Evolutionary conservation across 2,888 invertebrate genomes (phyloP).

Genomic region (Metellina segmentata): DNA sequence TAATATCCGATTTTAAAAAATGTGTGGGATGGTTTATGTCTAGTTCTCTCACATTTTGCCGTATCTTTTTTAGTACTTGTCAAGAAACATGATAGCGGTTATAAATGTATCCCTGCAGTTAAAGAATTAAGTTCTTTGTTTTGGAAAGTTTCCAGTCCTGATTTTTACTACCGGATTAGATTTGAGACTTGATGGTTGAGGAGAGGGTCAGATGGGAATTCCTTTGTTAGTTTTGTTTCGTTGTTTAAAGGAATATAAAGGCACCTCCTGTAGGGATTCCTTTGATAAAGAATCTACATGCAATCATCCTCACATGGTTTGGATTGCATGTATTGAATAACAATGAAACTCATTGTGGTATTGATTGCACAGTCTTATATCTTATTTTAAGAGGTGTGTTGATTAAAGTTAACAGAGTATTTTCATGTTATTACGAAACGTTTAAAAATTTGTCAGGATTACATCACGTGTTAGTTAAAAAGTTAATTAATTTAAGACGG

Average conservation of each 20-base stretch:
- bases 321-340: not conserved
- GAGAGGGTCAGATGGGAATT: not conserved
- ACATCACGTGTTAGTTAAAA: too few relatives aligned
- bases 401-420: too few relatives aligned
- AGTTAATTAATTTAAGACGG: too few relatives aligned
- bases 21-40: constrained; percentile 43
- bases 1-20: constrained; percentile 54
- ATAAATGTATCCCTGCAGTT: constrained; percentile 59
- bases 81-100: constrained; percentile 71
- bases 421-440: too few relatives aligned
- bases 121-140: constrained; percentile 70
- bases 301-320: not conserved
- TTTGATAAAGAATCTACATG: not conserved
- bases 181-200: constrained; percentile 1
- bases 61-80: constrained; percentile 64
- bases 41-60: constrained; percentile 38
- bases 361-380: not conserved
- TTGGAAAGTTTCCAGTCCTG: not conserved
- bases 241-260: constrained; percentile 5
- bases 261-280: not conserved
- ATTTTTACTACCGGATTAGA: not conserved
- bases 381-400: not conserved
- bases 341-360: not conserved
- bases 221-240: constrained; percentile 9
- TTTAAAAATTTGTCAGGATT: too few relatives aligned